Conservation (phyloP, 2,113 vertebrate species). For the Grus americana region DNA sequence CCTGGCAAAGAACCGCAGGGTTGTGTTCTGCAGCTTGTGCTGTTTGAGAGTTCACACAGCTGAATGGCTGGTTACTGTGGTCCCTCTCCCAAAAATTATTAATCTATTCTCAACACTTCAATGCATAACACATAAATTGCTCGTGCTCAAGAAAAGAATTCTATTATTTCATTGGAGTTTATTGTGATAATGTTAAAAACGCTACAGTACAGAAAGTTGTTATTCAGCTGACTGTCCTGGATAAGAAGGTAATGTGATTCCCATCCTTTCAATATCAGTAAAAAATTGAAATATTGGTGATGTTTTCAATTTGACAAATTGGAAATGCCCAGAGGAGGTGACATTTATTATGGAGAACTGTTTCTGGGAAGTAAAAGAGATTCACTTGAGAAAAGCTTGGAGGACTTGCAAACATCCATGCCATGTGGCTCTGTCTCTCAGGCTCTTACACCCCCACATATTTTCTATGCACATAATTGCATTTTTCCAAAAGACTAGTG, state of each 20-base stretch:
- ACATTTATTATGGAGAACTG: neutral
- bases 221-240: neutral
- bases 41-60: neutral
- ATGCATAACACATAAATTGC: neutral
- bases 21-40: neutral
- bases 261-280: neutral
- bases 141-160: neutral
- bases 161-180: neutral
- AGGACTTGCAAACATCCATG: neutral
- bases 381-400: neutral
- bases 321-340: neutral
- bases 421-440: slow-evolving; percentile 47
- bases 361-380: neutral
- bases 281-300: neutral
- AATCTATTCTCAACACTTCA: neutral
- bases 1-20: neutral
- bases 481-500: slow-evolving; percentile 26
- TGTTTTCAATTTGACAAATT: neutral
- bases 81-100: neutral
- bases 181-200: neutral
- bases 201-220: neutral
- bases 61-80: neutral
- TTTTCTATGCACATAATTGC: neutral
- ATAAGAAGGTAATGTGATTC: neutral
- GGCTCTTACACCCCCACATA: neutral